Percentiles rank a stretch among this genome's conserved stretches.
Evolutionary conservation across 2,113 vertebrate genomes (phyloP).

Genomic region (Protobothrops flavoviridis): DNA sequence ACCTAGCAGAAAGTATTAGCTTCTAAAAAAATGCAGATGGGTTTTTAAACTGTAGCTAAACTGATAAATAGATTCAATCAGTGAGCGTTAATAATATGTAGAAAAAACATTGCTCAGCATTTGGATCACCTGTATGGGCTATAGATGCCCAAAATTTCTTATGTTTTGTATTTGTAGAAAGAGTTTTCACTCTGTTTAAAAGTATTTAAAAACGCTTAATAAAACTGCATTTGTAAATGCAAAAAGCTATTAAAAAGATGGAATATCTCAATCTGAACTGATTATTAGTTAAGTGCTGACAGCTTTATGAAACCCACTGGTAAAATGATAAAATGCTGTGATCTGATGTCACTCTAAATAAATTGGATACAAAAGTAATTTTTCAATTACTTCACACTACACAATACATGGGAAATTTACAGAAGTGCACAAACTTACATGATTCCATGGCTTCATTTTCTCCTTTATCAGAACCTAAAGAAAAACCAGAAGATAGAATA

Average conservation of each 20-base stretch:
- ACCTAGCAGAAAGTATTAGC: background rate
- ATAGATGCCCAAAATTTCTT: background rate
- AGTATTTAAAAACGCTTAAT: background rate
- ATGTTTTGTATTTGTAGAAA: background rate
- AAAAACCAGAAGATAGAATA: constrained; percentile 20
- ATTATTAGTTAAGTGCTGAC: background rate
- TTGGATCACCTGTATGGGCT: background rate
- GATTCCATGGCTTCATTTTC: constrained; percentile 91
- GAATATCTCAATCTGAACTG: background rate
- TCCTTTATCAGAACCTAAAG: constrained; percentile 90
- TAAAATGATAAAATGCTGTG: background rate
- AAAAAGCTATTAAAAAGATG: background rate
- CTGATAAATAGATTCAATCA: background rate
- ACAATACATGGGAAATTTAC: background rate
- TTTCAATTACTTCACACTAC: background rate
- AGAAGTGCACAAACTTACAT: constrained; percentile 77
- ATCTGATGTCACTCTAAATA: background rate
- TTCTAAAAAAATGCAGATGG: background rate
- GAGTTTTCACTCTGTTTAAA: background rate
- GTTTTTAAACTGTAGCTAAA: background rate
- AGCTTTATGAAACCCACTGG: background rate
- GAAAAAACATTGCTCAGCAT: background rate
- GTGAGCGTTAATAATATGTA: background rate
- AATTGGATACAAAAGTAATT: background rate
- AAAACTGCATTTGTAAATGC: background rate